Base-by-base conservation (phyloP, 1,140 invertebrate species). In the Sminthurinus signatus region DNA sequence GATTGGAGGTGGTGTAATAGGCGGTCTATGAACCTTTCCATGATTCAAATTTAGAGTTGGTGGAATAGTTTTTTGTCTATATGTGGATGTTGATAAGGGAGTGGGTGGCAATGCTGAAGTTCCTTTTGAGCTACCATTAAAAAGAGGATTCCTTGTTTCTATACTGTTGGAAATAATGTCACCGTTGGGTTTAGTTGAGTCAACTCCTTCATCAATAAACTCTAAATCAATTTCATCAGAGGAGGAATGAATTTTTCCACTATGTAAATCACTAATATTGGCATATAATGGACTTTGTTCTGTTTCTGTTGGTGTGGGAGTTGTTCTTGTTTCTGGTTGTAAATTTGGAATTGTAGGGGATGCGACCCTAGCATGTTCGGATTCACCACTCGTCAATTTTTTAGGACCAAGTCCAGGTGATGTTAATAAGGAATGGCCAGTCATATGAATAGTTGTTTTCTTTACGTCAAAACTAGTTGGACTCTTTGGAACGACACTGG, bases 401-500 rank as follows among this genome's bases (percentile, higher is more conserved):
- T 69, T 69, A 25, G 62, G 21, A 43, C 70, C 70, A 29, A 67
- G 67, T 8, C 64, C 25, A 19, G 46, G 62, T 5, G 70, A 65
- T 56, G 82, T 80, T 62, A 83, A 83, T 60, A 92, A 79, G 36
- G 89, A 91, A 75, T 93, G 91, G 78, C 92, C 92, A 76, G 87
- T 91, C 89, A 93, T 92, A 21, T 93, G 88, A 71, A 93, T 88
- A n/a, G 90, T 93, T 44, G 90, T 93, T 39, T 89, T 93, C 81
- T 92, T 92, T 71, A 87, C 81, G 68, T 73, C 72, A 46, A 64
- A 66, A 15, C 61, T 66, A 44, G 61, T 66, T 31, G 63, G 73
- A 55, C 65, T 70, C n/a, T 57, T 61, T n/a, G 69, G 69, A 25
- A 58, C 60, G 19, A 59, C 4, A 8, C 46, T 57, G 2, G 50